Evolutionary conservation across 2,888 invertebrate species (phyloP), one percentile per base, ranked within the genome.

Genomic region (Hypsopygia costalis): DNA sequence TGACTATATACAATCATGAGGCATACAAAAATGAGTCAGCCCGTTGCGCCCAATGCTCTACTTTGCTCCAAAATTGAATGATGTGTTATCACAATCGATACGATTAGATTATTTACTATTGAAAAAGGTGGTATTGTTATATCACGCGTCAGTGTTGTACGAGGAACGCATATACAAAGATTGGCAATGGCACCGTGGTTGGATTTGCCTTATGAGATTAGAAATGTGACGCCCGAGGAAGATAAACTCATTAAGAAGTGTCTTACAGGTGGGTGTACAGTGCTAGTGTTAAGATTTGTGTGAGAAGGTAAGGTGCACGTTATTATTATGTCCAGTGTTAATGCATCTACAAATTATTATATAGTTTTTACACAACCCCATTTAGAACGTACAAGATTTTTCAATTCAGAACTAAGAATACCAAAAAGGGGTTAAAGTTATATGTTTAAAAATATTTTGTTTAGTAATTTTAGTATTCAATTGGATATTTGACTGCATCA

Each of bases 201-300:
- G 34, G 69, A 81, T 2, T 54, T 81, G 27, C 86, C 86, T 0
- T 83, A 77, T 36, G 73, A 81, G 32, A 78, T 87, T 8, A 67
- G 55, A 4, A 58, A 72, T 28, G 81, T 85, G 20, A 65, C 72
- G 0, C 43, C 69, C 0, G 86, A 86, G 8, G 87, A 88, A 40
- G 79, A 81, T 6, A 85, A 79, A 45, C 36, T 77, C 1, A 78
- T 86, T 22, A 77, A 73, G 47, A 87, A 81, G 68, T 86, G 85
- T 40, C 42, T 86, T 0, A 43, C 74, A 62, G 87, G 87, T 87
- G 64, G 53, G 81, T 78, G 46, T 53, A 50, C 52, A 50, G 43
- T 43, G 36, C 16, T 16, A 47, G 51, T 56, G 44, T 46, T 43
- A 46, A 59, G 54, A n/a, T n/a, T 41, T 51, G 43, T 46, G 44